Evolutionary conservation across 2,113 vertebrate species (phyloP), one percentile per base, ranked within the genome.

Genomic region (Ramphastos sulfuratus): DNA sequence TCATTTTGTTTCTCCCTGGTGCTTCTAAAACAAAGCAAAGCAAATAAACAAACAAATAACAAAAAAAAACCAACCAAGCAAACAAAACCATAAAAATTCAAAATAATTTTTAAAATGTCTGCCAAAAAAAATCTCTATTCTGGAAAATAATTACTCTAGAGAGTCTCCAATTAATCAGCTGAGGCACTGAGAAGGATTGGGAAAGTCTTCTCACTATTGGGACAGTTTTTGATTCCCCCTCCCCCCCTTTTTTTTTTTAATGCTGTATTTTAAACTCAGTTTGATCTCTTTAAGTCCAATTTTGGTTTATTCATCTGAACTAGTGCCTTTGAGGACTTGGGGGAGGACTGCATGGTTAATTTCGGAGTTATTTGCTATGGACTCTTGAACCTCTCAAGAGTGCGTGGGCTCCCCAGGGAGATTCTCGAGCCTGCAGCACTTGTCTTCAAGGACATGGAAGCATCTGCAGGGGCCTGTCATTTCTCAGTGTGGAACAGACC

Each of bases 281-380:
- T 50, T 48, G 64, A 33, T 80, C 76, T 91, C 80, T 93, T 93
- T 94, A 96, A 92, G 78, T 87, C 71, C 60, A 74, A 64, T 81
- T 81, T 76, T 77, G 84, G 85, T 91, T 88, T 80, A 77, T 75
- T 73, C 67, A 82, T 87, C 79, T 58, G 52, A 85, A 87, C 71
- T 88, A 15, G 12, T 85, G 79, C 67, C 54, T 95, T 82, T 37
- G 77, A 94, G 75, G 82, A 73, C 56, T n/a, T 71, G 55, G 24
- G 90, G 82, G 42, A 91, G 69, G 87, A 31, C 42, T 46, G 85
- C 56, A 44, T 55, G 89, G 94, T 87, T 96, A 87, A 92, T 95
- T 90, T 87, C 60, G 80, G 92, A 89, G 69, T 85, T 92, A 93
- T 73, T 89, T 95, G 80, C 93, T 83, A 81, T 18, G 81, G 87